phyloP scores from a whole-genome alignment of 2,888 invertebrate species.

The Athalia circularis region DNA sequence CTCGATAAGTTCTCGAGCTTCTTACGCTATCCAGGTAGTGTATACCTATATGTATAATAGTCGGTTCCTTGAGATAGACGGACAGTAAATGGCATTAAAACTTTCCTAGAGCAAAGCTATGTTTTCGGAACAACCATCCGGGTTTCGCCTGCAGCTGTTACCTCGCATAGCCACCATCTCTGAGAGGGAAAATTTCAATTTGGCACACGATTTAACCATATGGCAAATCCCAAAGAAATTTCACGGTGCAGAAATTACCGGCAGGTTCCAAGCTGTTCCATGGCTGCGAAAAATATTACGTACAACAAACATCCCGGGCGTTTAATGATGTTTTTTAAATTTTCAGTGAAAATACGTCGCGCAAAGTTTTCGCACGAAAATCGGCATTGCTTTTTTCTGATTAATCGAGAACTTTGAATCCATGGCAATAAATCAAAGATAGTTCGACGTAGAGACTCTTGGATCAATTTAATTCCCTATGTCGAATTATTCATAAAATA shows the following conservation, averaged over 20 bases:
- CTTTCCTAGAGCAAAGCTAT: conserved; percentile 23
- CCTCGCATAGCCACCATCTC: conserved; percentile 6
- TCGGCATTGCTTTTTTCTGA: too few species aligned
- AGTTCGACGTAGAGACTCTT: too few species aligned
- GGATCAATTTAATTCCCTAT: too few species aligned
- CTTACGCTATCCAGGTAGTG: neutral
- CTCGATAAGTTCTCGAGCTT: conserved; percentile 4
- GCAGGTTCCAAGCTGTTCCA: neutral
- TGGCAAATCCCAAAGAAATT: conserved; percentile 26
- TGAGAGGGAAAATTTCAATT: conserved; percentile 30
- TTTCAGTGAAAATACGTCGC: too few species aligned
- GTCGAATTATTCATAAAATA: too few species aligned
- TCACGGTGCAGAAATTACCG: neutral
- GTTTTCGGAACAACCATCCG: conserved; percentile 24
- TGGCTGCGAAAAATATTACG: neutral
- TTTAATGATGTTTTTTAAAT: too few species aligned
- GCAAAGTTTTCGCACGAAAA: too few species aligned
- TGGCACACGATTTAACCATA: conserved; percentile 28
- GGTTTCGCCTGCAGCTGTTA: conserved; percentile 32
- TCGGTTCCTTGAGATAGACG: neutral
- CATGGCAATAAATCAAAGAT: too few species aligned
- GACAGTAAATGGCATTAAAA: conserved; percentile 27
- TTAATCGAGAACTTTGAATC: too few species aligned
- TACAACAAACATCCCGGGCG: neutral
- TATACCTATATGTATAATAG: too few species aligned